Evolutionary conservation across 2,888 invertebrate species (phyloP).

Genomic region (Taphrorychus bicolor): DNA sequence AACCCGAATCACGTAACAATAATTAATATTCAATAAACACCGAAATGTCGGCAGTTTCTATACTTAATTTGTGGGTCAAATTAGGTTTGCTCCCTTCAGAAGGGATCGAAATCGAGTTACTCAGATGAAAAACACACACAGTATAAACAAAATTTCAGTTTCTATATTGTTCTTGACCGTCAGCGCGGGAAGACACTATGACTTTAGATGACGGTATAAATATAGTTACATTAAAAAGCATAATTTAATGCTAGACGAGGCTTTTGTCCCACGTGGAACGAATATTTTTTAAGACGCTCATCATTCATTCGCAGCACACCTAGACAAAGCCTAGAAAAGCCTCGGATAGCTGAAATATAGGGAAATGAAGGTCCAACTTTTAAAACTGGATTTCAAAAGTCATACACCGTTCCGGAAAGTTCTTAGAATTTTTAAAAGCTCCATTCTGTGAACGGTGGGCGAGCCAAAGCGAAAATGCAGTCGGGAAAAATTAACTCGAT

Average conservation of each 20-base stretch:
- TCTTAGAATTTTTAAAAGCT: constrained; percentile 34
- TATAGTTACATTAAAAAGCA: too few relatives aligned
- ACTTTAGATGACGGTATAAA: too few relatives aligned
- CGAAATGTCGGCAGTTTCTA: too few relatives aligned
- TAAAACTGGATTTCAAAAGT: constrained; percentile 34
- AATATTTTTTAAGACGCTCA: not conserved
- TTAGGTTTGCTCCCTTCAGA: too few relatives aligned
- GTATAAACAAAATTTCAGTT: too few relatives aligned
- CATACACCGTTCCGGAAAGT: constrained; percentile 29
- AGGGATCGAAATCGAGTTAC: too few relatives aligned
- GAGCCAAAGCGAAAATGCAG: not conserved
- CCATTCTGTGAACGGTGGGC: constrained; percentile 10
- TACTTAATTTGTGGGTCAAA: too few relatives aligned
- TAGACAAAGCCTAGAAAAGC: not conserved
- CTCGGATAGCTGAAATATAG: constrained; percentile 23
- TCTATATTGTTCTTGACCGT: too few relatives aligned
- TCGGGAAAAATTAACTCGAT: not conserved
- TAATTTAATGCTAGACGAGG: not conserved
- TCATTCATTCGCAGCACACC: not conserved
- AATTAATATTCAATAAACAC: too few relatives aligned
- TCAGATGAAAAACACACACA: too few relatives aligned
- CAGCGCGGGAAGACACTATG: too few relatives aligned
- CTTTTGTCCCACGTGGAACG: not conserved
- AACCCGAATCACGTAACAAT: too few relatives aligned
- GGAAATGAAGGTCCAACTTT: constrained; percentile 32